These are phyloP conservation scores for Myotis vivesi DNA, from an alignment of 2,797 vertebrate species.

Conservation along the genomic window DNA sequence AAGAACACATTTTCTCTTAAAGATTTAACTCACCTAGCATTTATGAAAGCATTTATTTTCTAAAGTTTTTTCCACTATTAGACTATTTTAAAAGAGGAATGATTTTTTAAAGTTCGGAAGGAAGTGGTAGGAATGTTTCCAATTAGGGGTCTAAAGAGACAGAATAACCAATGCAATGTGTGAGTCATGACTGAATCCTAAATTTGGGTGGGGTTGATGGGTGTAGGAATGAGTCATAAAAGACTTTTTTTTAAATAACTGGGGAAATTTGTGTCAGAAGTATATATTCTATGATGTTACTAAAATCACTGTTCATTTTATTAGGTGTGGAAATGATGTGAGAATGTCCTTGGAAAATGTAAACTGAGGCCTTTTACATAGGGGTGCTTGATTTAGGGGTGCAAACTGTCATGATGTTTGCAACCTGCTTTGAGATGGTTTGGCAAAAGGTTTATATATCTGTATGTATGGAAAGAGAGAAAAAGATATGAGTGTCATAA, in stretches of 20 bases:
- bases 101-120: conserved; percentile 13
- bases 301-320: conserved; percentile 6
- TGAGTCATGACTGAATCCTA: not conserved
- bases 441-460: not conserved
- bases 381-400: not conserved
- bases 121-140: not conserved
- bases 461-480: not conserved
- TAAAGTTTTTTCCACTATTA: not conserved
- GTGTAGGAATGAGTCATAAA: not conserved
- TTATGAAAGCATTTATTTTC: not conserved
- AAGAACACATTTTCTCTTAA: conserved; percentile 18
- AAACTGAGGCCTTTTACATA: not conserved
- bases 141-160: not conserved
- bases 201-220: not conserved
- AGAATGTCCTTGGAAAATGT: not conserved
- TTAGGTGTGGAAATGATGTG: not conserved
- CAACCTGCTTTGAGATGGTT: not conserved
- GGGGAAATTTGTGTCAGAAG: not conserved
- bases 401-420: not conserved
- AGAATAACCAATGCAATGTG: not conserved
- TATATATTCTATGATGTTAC: not conserved
- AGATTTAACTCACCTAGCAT: not conserved
- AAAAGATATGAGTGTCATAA: not conserved
- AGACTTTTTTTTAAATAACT: not conserved
- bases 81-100: conserved; percentile 21